phyloP scores from a whole-genome alignment of 1,140 invertebrate genomes.

The Drosophila subobscura region DNA sequence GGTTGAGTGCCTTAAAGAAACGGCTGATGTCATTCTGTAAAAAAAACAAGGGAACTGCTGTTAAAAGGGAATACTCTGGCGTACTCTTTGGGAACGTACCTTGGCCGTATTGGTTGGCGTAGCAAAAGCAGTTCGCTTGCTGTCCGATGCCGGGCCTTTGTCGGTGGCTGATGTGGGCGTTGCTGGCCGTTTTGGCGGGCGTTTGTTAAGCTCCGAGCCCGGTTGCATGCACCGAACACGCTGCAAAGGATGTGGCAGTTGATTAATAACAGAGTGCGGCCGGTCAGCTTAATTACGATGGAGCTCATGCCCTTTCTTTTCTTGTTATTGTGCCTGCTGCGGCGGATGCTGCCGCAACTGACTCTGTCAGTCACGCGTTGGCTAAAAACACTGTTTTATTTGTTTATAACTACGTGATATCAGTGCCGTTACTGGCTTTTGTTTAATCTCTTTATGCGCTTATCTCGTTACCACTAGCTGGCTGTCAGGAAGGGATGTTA shows the following conservation, averaged over 20 bases:
- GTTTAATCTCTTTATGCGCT: conserved; percentile 56
- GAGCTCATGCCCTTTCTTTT: conserved; percentile 21
- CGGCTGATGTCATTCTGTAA: conserved; percentile 66
- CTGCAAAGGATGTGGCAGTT: conserved; percentile 32
- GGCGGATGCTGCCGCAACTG: conserved; percentile 37
- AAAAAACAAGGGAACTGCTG: neutral
- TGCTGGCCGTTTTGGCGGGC: conserved; percentile 44
- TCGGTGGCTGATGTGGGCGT: conserved; percentile 53
- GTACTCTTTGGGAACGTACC: conserved; percentile 15
- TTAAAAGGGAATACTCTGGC: neutral
- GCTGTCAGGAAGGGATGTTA: neutral
- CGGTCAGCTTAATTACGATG: conserved; percentile 13
- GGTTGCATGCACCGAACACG: conserved; percentile 72
- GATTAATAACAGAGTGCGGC: conserved; percentile 5
- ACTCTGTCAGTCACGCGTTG: conserved; percentile 66
- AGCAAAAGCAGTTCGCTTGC: neutral
- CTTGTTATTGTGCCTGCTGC: conserved; percentile 49
- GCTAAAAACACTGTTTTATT: conserved; percentile 78
- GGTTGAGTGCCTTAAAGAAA: conserved; percentile 56
- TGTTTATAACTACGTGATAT: conserved; percentile 77
- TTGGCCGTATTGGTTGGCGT: conserved; percentile 50
- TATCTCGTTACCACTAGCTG: conserved; percentile 38
- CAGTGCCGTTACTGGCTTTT: conserved; percentile 42
- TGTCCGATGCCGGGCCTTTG: conserved; percentile 19
- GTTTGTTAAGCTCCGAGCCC: conserved; percentile 62